Conservation (phyloP, 2,797 vertebrate species). For the Pseudopleuronectes americanus region DNA sequence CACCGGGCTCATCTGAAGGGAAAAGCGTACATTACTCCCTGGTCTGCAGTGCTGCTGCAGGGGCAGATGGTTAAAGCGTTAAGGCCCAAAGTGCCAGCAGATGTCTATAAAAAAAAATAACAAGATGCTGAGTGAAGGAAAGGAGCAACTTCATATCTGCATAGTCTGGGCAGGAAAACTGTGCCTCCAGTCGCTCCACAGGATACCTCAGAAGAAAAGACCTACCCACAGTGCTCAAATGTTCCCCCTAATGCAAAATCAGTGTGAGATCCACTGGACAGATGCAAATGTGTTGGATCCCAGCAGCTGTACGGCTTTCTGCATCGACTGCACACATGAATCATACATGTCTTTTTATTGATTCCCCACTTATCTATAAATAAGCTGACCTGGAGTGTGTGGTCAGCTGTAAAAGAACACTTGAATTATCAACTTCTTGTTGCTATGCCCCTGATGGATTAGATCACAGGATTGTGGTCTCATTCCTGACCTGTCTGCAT, state of each 20-base stretch:
- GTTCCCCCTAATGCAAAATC: constrained; percentile 60
- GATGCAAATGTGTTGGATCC: constrained; percentile 15
- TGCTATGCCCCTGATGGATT: not conserved
- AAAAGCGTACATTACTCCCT: constrained; percentile 36
- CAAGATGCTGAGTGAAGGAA: constrained; percentile 45
- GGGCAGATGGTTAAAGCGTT: constrained; percentile 74
- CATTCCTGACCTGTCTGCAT: constrained; percentile 14
- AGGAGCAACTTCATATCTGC: constrained; percentile 50
- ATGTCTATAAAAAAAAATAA: constrained; percentile 69
- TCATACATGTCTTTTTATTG: constrained; percentile 2
- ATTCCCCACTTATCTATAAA: not conserved
- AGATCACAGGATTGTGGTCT: constrained; percentile 4
- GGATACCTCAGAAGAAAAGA: constrained; percentile 58
- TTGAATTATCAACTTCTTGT: not conserved
- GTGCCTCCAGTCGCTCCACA: constrained; percentile 31
- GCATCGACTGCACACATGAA: constrained; percentile 26
- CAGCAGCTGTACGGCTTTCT: constrained; percentile 22
- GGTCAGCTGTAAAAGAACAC: not conserved
- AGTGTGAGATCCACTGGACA: constrained; percentile 34
- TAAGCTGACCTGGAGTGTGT: not conserved
- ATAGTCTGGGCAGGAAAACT: constrained; percentile 47
- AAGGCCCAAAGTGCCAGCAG: constrained; percentile 69
- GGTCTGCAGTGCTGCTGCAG: constrained; percentile 38
- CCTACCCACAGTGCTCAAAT: constrained; percentile 49
- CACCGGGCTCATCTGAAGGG: constrained; percentile 16